Conservation (phyloP, 2,888 invertebrate species). For the Philhelius pedissequus region DNA sequence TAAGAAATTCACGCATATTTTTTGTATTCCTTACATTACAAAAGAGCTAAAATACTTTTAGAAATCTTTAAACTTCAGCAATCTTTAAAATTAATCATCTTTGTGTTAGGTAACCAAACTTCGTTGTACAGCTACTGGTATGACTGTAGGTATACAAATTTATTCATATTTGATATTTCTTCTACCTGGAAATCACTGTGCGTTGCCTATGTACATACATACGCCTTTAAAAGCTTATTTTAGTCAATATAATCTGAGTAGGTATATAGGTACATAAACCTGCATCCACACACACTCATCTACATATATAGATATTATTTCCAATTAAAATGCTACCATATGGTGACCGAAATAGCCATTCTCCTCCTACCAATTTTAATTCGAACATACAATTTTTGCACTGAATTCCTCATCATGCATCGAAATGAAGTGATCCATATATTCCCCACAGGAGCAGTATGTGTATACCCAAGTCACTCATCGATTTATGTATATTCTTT, state of each 20-base stretch:
- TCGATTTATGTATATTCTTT: slow-evolving; percentile 5
- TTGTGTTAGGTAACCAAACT: too few species aligned
- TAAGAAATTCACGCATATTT: too few species aligned
- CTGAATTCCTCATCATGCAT: slow-evolving; percentile 37
- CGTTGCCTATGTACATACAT: too few species aligned
- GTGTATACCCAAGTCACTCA: slow-evolving; percentile 5
- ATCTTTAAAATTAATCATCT: too few species aligned
- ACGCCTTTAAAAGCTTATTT: neutral
- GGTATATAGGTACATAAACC: too few species aligned
- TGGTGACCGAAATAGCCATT: slow-evolving; percentile 19
- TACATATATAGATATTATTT: neutral
- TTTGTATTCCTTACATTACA: too few species aligned
- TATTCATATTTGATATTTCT: too few species aligned
- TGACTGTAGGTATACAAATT: too few species aligned
- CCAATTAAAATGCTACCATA: slow-evolving; percentile 15
- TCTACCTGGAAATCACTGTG: too few species aligned
- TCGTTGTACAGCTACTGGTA: too few species aligned
- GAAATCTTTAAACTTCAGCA: too few species aligned
- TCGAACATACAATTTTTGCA: slow-evolving; percentile 8
- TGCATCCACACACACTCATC: neutral
- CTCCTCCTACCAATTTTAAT: neutral
- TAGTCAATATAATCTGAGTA: neutral
- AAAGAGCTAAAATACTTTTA: too few species aligned
- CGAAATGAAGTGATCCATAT: slow-evolving; percentile 23
- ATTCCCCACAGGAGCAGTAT: slow-evolving; percentile 6